Evolutionary conservation across 2,888 invertebrate species (phyloP), one percentile per base, ranked within the genome.

Genomic region (Shargacucullia verbasci): DNA sequence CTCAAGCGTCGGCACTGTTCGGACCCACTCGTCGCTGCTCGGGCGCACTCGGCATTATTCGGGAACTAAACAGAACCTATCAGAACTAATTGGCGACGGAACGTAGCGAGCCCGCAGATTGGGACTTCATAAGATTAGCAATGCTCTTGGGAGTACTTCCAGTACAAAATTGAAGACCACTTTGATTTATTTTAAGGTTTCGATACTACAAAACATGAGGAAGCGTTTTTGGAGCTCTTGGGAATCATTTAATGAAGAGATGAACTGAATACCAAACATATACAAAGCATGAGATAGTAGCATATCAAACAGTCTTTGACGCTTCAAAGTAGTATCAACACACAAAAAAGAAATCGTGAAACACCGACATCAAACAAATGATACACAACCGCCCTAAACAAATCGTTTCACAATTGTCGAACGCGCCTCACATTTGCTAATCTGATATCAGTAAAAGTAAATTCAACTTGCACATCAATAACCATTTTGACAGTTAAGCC

Each of bases 401-500:
- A 72, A 74, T 62, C 50, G 59, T 20, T 69, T 50, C 47, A 62
- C 60, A 64, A 67, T 74, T 59, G 50, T 60, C 43, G 49, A 61
- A 63, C 56, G 58, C 67, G 65, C 67, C 73, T 65, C 72, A 72
- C 73, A 78, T 73, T 75, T 70, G 78, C 82, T 89, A 88, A 92
- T 89, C 88, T 85, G 72, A 80, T 85, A 86, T 79, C 83, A 82
- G 86, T 85, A 86, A 90, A 89, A 89, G 85, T 86, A 88, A 89
- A 89, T 86, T 83, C 86, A 84, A 79, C 81, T 81, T 82, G 76
- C 79, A 80, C 92, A 92, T 92, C 91, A 91, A 92, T 91, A 92
- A 92, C 87, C 84, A 83, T 87, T 89, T 83, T 89, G 92, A 91
- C 91, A 89, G 90, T 79, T 85, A 88, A 88, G 83, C 89, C 84